Evolutionary conservation across 2,113 vertebrate genomes (phyloP).

Genomic region (Rhinoptilus africanus): DNA sequence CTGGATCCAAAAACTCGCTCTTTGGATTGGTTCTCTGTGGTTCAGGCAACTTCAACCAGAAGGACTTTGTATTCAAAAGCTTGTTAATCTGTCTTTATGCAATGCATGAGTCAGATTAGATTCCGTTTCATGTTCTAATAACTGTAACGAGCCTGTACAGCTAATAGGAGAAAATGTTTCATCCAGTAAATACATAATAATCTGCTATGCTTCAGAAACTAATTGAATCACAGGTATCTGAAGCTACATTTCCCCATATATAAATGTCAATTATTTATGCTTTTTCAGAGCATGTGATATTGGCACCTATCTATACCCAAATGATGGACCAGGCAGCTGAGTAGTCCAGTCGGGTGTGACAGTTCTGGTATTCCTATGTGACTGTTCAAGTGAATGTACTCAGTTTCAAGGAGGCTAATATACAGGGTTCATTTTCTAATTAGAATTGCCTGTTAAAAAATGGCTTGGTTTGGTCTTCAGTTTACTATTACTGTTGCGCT

Average conservation of each 20-base stretch:
- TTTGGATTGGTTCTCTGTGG: background rate
- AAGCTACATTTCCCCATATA: background rate
- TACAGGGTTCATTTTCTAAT: background rate
- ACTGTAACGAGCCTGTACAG: background rate
- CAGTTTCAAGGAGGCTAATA: background rate
- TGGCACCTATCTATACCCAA: background rate
- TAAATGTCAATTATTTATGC: background rate
- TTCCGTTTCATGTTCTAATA: background rate
- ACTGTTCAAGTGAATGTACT: background rate
- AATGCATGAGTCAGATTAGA: background rate
- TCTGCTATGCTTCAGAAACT: background rate
- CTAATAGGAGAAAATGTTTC: background rate
- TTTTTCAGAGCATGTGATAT: background rate
- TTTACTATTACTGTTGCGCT: background rate
- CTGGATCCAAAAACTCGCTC: background rate
- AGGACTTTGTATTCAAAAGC: background rate
- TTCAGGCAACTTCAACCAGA: background rate
- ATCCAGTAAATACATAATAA: background rate
- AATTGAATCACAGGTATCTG: background rate
- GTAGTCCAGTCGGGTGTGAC: fast-evolving
- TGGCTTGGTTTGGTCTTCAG: background rate
- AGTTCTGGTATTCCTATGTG: fast-evolving
- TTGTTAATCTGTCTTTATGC: background rate
- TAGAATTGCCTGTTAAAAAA: background rate
- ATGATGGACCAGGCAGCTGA: background rate